Percentiles rank a stretch among this genome's conserved stretches.
phyloP scores from a whole-genome alignment of 2,113 vertebrate genomes.

The Actinemys pallida region DNA sequence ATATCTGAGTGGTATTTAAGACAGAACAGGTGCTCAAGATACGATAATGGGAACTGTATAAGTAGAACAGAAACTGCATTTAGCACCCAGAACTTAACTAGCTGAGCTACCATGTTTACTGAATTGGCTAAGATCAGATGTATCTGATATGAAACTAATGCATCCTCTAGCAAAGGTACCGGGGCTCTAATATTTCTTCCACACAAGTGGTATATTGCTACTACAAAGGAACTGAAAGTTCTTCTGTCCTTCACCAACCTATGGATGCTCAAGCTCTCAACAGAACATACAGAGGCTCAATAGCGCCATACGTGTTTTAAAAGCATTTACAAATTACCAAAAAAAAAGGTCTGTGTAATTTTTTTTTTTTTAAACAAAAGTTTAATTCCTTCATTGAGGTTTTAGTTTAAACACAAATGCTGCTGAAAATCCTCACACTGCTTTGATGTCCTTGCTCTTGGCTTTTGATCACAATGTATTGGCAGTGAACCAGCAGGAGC shows the following conservation, averaged over 20 bases:
- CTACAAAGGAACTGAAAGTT: background rate
- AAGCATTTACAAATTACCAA: conserved; percentile 26
- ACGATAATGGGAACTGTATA: background rate
- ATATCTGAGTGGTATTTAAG: background rate
- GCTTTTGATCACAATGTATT: background rate
- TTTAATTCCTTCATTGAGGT: conserved; percentile 76
- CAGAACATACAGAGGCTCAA: background rate
- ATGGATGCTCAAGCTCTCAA: background rate
- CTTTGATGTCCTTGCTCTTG: background rate
- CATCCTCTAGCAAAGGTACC: background rate
- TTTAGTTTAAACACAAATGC: conserved; percentile 68
- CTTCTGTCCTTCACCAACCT: background rate
- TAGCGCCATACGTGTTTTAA: background rate
- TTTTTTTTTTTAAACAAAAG: conserved; percentile 70
- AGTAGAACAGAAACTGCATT: background rate
- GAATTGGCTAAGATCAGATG: background rate
- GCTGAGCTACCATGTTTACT: background rate
- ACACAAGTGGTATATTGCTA: background rate
- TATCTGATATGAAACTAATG: background rate
- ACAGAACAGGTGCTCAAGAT: background rate
- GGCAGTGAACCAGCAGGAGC: conserved; percentile 39
- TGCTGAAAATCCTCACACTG: conserved; percentile 40
- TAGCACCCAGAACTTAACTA: background rate
- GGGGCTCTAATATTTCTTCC: background rate
- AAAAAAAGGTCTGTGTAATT: background rate